Base-by-base conservation (phyloP, 2,797 vertebrate species). In the Anableps anableps region DNA sequence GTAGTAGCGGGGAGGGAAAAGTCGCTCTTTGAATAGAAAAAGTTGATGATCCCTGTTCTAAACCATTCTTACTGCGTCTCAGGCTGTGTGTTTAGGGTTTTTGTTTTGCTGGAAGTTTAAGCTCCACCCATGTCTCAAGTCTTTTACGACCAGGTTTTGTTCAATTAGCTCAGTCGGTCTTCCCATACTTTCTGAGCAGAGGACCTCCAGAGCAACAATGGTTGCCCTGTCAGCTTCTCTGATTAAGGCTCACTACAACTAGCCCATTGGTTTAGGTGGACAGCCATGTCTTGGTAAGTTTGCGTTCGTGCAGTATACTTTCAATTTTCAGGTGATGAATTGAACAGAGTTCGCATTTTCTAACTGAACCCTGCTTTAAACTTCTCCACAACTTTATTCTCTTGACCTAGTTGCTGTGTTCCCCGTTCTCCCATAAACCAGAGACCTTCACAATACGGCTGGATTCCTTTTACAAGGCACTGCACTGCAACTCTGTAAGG, bases 141-240 rank as follows among this genome's bases (percentile, higher is more conserved):
- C 38, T 41, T 41, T 41, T 3, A 6, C 38, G 6, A 41, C 38
- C 38, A 41, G 38, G 38, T 41, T 41, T 41, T 41, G 38, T 41
- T 41, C 6, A 41, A 3, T 41, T 41, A 41, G 38, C 38, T 41
- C 38, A 41, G n/a, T n/a, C n/a, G n/a, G 6, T 41, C 38, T 41
- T 41, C 38, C 38, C 38, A 41, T 41, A 55, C 51, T 26, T 26
- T 8, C 23, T 55, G 51, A 10, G 23, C 9, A 55, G 5, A 55
- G 23, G 26, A 26, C 8, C 51, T 53, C 8, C 51, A 53, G 8
- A 23, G 9, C 23, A 9, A 55, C 51, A 55, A 41, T 6, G 38
- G 50, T 51, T 23, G 23, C 85, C 92, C 26, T 4, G 9, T 21
- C 23, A 26, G 26, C 8, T 55, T 55, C 48, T 50, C 48, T 19